Evolutionary conservation across 2,888 invertebrate genomes (phyloP), one percentile per base, ranked within the genome.

Genomic region (Thecocarcelia acutangulata): DNA sequence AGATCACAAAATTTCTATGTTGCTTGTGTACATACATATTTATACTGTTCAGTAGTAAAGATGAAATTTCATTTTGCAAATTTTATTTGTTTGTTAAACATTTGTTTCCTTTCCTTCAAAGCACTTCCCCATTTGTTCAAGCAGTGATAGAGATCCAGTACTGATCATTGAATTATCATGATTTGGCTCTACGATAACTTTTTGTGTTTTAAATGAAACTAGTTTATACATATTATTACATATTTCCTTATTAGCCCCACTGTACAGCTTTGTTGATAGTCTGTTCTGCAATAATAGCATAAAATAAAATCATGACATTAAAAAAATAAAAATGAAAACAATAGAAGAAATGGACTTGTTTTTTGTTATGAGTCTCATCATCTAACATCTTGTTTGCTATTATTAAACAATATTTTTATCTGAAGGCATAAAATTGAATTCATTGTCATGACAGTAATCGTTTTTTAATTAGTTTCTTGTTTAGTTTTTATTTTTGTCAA

Each of bases 401-500:
- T 61, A 37, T 17, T 63, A 72, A 72, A 81, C 66, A 76, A 56
- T 73, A 61, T 66, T 28, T 19, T 4, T 52, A 66, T 69, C 13
- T 64, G 1, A 66, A 46, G 61, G 68, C 59, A 80, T 54, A 84
- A 85, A 84, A 83, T 78, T 63, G 79, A 84, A 82, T 80, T 83
- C 81, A 80, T 85, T 87, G 85, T 84, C 70, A 77, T 75, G 74
- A 83, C 73, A 79, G 80, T 58, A 84, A 84, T 78, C 73, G 74
- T 54, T 83, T 86, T 86, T 85, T 87, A 87, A 87, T 87, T 87
- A 86, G 83, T 83, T 86, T 48, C 50, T 61, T 44, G 37, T 42
- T 15, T 12, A 19, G 9, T 59, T 59, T 66, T 68, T 75, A 58
- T 28, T 33, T 8, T 33, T 33, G 9, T 33, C 6, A 13, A 12